Percentiles rank a stretch among this genome's conserved stretches.
These are phyloP conservation scores for Glomeris marginata DNA, from an alignment of 2,888 invertebrate species.

Conservation along the genomic window DNA sequence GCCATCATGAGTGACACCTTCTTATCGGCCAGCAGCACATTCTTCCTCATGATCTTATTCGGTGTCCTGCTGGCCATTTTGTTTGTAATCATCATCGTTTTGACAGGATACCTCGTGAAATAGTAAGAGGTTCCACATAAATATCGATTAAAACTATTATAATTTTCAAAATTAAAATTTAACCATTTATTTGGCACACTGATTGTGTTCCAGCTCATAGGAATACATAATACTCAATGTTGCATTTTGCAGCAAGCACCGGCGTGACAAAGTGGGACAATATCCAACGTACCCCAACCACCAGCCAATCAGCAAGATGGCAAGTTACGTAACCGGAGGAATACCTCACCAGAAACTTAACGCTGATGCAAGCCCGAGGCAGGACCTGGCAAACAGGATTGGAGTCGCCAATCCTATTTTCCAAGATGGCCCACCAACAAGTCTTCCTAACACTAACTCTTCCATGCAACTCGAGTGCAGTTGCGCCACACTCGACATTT, in stretches of 20 bases:
- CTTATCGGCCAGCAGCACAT: constrained; percentile 33
- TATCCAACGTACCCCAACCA: constrained; percentile 6
- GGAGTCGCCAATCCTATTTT: constrained; percentile 21
- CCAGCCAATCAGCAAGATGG: constrained; percentile 18
- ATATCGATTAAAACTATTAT: not conserved
- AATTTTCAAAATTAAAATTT: not conserved
- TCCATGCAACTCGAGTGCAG: not conserved
- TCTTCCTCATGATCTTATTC: constrained; percentile 44
- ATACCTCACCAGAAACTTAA: constrained; percentile 14
- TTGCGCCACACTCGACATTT: no score
- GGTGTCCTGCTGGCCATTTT: constrained; percentile 57
- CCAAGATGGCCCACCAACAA: constrained; percentile 8
- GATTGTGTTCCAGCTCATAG: not conserved
- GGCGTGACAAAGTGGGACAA: constrained; percentile 13
- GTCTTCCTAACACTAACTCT: not conserved
- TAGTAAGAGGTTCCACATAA: constrained; percentile 16
- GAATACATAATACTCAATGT: not conserved
- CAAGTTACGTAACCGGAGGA: constrained; percentile 16
- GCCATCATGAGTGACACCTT: constrained; percentile 21
- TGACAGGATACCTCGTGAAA: constrained; percentile 51
- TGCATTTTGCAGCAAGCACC: constrained; percentile 15
- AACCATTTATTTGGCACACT: no score
- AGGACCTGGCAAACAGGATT: not conserved
- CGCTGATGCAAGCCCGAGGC: constrained; percentile 4
- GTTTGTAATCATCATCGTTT: constrained; percentile 53